Evolutionary conservation across 2,113 vertebrate species (phyloP).

Genomic region (Puffinus mauretanicus): DNA sequence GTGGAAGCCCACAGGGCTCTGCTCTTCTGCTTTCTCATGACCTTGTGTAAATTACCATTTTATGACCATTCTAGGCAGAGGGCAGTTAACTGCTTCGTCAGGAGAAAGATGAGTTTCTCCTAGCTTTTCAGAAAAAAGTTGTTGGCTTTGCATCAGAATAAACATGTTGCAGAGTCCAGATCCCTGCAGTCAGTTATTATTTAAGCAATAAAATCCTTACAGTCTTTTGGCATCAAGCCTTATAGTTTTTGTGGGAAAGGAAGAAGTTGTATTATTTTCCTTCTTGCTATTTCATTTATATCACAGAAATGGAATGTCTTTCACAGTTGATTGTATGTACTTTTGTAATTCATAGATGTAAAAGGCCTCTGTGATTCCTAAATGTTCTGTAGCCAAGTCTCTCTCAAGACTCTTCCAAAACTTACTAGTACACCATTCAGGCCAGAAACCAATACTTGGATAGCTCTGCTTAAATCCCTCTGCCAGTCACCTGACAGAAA

Average conservation of each 20-base stretch:
- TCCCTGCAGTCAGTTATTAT: conserved; percentile 1
- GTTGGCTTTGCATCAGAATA: conserved; percentile 42
- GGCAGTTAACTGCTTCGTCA: neutral
- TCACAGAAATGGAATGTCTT: conserved; percentile 49
- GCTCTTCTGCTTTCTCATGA: conserved; percentile 21
- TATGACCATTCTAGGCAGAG: neutral
- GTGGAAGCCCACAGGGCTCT: neutral
- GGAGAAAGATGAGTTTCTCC: neutral
- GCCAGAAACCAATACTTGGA: neutral
- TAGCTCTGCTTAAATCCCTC: neutral
- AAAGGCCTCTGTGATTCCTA: neutral
- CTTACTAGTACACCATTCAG: neutral
- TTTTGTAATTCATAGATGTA: neutral
- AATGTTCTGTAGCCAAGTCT: neutral
- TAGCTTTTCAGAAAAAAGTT: neutral
- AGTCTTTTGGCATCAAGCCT: conserved; percentile 25
- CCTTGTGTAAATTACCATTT: conserved; percentile 17
- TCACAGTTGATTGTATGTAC: neutral
- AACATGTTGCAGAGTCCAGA: conserved; percentile 30
- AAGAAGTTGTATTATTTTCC: neutral
- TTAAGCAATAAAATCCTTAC: conserved; percentile 42
- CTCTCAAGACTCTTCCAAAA: neutral
- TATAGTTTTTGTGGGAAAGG: conserved; percentile 30
- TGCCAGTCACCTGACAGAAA: neutral
- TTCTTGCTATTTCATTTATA: conserved; percentile 43